These are phyloP conservation scores for Molothrus aeneus DNA, from an alignment of 2,797 vertebrate genomes.

Conservation along the genomic window DNA sequence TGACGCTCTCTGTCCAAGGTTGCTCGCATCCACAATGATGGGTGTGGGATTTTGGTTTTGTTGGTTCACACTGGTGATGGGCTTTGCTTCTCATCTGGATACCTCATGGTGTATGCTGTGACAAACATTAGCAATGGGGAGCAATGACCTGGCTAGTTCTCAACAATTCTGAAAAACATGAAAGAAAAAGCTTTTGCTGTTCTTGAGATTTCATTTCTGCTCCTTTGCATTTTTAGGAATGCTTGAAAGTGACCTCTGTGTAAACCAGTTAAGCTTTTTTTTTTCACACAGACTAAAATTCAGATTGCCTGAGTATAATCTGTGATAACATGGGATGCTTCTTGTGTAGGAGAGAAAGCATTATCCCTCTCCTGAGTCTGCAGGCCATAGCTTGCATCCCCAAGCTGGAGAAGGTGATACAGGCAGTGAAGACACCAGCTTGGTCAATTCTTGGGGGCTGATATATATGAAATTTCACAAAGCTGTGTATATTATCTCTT, in stretches of 20 bases:
- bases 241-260: background rate
- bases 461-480: background rate
- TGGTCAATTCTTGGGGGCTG: background rate
- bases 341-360: background rate
- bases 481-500: background rate
- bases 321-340: background rate
- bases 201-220: background rate
- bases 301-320: background rate
- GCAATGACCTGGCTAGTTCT: background rate
- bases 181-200: background rate
- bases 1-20: background rate
- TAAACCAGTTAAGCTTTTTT: background rate
- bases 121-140: background rate
- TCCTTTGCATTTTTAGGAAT: background rate
- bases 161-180: background rate
- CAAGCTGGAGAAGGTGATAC: background rate
- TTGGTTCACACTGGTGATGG: background rate
- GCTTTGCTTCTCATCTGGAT: background rate
- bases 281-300: background rate
- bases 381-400: background rate
- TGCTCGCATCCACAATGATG: accelerated
- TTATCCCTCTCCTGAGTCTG: background rate
- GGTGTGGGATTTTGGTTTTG: background rate
- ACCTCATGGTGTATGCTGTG: background rate
- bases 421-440: background rate